Base-by-base conservation (phyloP, 2,888 invertebrate genomes). In the Agrotis puta region DNA sequence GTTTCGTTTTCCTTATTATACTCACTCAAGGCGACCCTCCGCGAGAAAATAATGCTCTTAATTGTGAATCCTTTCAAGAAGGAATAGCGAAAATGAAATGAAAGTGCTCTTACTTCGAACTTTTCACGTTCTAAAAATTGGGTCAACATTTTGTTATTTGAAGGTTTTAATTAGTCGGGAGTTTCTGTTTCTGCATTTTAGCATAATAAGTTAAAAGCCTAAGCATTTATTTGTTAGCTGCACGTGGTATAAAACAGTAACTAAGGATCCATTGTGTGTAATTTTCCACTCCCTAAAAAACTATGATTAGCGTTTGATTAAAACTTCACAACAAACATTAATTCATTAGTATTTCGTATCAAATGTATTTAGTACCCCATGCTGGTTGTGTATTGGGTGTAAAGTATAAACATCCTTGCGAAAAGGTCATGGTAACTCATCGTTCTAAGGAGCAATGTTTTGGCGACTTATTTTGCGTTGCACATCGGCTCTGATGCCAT, bases 1-100 rank as follows among this genome's bases (percentile, higher is more conserved):
- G 68, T 54, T 39, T 57, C 9, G 65, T 85, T 85, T 85, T 85
- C 85, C 85, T 83, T 72, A 69, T 76, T 81, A 76, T 66, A 66
- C 63, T 56, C 48, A 56, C 48, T 53, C 84, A 85, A 85, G 85
- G 86, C 74, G 27, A 69, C 47, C 48, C 58, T 70, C 43, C 54
- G 47, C 65, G 63, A 76, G 75, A 79, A 77, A 75, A 79, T 72
- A 77, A 72, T 77, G 63, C 56, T 81, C 69, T 70, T 83, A 77
- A 74, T 81, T 78, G 39, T 54, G 74, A 81, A 85, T 74, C 64
- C 70, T 72, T 80, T 74, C 51, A 71, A 82, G 73, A 80, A 48
- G 47, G 48, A 54, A 71, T 54, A 50, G n/a, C 39, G 48, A 59
- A 61, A 66, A 59, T 63, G 18, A 54, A 70, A 57, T 14, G 22